Percentiles rank a stretch among this genome's conserved stretches.
These are phyloP conservation scores for Palythoa caribaeorum DNA, from an alignment of 92 coral and sea anemone species.

Conservation along the genomic window DNA sequence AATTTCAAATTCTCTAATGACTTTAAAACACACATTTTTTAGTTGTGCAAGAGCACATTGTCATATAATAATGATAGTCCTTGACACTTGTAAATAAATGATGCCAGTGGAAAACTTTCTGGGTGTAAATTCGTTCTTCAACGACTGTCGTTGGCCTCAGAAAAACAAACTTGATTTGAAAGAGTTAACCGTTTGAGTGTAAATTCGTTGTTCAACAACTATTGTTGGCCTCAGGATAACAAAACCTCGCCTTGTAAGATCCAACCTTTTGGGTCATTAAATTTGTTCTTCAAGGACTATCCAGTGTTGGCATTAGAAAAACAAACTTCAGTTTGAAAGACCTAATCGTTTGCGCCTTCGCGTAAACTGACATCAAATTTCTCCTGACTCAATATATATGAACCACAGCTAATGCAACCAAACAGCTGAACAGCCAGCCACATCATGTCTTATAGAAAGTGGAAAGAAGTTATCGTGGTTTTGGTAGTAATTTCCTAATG, in stretches of 20 bases:
- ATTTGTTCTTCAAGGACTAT: not conserved
- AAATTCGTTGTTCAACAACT: not conserved
- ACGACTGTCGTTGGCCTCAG: not conserved
- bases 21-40: constrained; percentile 28
- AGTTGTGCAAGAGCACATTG: constrained; percentile 30
- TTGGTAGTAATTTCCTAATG: not conserved
- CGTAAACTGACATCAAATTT: not conserved
- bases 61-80: constrained; percentile 58
- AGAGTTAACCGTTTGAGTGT: not conserved
- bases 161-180: not conserved
- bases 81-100: constrained; percentile 74
- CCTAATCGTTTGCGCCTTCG: too few relatives aligned
- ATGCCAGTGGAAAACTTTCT: constrained; percentile 37
- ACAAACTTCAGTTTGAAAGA: too few relatives aligned
- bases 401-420: not conserved
- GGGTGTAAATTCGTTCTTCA: constrained; percentile 2
- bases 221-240: not conserved
- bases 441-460: not conserved
- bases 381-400: not conserved
- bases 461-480: not conserved
- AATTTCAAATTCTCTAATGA: constrained; percentile 27
- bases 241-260: not conserved
- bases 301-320: not conserved
- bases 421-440: not conserved
- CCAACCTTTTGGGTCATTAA: not conserved